Base-by-base conservation (phyloP, 2,113 vertebrate species). In the Vidua macroura region DNA sequence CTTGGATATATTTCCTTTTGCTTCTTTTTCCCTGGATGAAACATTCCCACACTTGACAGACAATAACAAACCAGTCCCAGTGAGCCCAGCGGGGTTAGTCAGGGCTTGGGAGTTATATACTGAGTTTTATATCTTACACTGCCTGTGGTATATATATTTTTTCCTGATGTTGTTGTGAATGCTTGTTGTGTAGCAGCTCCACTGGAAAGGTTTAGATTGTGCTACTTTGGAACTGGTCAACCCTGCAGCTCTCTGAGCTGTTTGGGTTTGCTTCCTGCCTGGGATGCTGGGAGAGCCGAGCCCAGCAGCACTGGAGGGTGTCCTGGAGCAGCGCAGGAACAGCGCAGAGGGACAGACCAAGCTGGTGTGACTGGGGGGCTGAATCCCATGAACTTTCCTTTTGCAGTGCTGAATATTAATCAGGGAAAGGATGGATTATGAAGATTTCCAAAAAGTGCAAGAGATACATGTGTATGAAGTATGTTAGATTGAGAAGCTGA, bases 401-500 rank as follows among this genome's bases (percentile, higher is more conserved):
- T 70, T 90, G 67, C 79, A 37, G 63, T 87, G 41, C 25, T 75
- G 72, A 83, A 39, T 89, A n/a, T 62, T 78, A 49, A 76, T 60
- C 83, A 72, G 60, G 52, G 56, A 79, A 93, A 75, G 52, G 20
- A 28, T 67, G 51, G 43, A 73, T 81, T 89, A 49, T 43, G n/a
- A 64, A 81, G 67, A 82, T 91, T 95, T 86, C 56, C 46, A 76
- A 91, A 64, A 25, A 75, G 8, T 68, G n/a, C 17, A 41, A 83
- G 22, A 80, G 84, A 48, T 80, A 35, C 5, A 24, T 28, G 41
- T 44, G 13, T 83, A 68, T 79, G 31, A 74, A 62, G 66, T 88
- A 89, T 83, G n/a, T 93, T 86, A 93, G 60, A 27, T 28, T 46
- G 56, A 83, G 86, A 93, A 95, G 77, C 59, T 88, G 77, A 89